A percentile compares a stretch with the other conserved stretches of the same genome.
Conservation (phyloP, 2,797 vertebrate species). For the Clamator glandarius region DNA sequence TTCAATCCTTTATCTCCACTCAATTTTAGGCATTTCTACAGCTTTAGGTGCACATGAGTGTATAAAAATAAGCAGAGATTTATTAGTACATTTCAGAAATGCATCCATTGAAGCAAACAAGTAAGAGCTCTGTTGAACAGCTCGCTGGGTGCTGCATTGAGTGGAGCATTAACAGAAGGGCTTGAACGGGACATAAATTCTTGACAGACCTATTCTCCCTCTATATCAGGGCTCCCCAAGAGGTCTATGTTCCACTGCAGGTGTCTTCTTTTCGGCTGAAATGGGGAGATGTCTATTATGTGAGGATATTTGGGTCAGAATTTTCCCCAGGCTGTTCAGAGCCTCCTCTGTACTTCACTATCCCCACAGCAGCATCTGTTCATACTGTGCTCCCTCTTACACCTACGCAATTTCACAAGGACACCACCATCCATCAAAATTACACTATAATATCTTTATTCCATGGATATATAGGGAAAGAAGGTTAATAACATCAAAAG, state of each 20-base stretch:
- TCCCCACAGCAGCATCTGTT: neutral
- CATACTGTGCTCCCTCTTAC: neutral
- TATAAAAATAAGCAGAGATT: neutral
- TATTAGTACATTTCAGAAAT: neutral
- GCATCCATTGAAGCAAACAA: neutral
- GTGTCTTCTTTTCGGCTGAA: neutral
- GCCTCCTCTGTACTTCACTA: neutral
- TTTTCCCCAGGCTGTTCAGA: neutral
- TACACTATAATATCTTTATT: neutral
- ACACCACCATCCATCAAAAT: neutral
- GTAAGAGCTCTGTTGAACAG: neutral
- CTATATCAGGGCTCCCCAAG: neutral
- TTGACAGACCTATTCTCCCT: neutral
- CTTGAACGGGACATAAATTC: neutral
- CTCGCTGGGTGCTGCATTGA: neutral
- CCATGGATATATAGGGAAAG: neutral
- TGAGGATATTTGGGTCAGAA: slow-evolving; percentile 29
- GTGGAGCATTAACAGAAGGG: neutral
- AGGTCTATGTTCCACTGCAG: neutral
- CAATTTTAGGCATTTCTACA: neutral
- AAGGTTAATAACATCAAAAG: neutral
- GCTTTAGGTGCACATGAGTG: neutral
- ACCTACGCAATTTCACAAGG: neutral
- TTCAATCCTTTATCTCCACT: neutral
- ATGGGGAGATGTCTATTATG: neutral